phyloP scores from a whole-genome alignment of 2,113 vertebrate genomes.

The Tyto alba region DNA sequence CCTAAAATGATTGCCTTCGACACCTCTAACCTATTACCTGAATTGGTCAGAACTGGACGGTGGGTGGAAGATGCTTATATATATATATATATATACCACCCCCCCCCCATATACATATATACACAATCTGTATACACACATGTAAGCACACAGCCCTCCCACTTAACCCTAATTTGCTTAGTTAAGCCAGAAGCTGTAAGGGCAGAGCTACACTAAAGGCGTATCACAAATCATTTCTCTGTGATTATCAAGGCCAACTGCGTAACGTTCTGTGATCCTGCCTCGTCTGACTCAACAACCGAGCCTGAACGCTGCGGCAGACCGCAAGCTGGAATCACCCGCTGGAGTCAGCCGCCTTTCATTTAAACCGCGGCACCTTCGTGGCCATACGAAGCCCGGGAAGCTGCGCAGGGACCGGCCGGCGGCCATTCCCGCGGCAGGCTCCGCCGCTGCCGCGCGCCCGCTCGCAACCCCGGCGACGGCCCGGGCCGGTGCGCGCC shows the following conservation, averaged over 20 bases:
- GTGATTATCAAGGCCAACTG: not conserved
- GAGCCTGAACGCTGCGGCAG: not conserved
- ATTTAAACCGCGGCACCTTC: not conserved
- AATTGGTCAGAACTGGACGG: not conserved
- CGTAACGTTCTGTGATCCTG: not conserved
- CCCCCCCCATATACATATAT: too few relatives aligned
- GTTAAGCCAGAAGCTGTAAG: not conserved
- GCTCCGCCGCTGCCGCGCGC: too few relatives aligned
- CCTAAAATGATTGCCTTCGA: not conserved
- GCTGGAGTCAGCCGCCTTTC: fast-evolving
- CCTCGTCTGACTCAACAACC: not conserved
- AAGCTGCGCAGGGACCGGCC: not conserved
- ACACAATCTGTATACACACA: not conserved
- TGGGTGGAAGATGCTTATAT: too few relatives aligned
- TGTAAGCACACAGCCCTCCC: not conserved
- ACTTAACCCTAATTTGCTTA: not conserved
- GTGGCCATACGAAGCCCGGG: not conserved
- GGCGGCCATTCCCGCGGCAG: not conserved
- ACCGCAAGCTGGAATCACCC: not conserved
- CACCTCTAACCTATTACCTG: not conserved
- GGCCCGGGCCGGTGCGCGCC: too few relatives aligned
- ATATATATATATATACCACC: too few relatives aligned
- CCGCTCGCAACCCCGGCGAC: too few relatives aligned
- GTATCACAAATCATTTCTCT: not conserved
- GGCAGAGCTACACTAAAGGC: not conserved